A percentile compares a stretch with the other conserved stretches of the same genome.
Conservation (phyloP, 2,888 invertebrate genomes). For the Cryptocheilus praepositus region DNA sequence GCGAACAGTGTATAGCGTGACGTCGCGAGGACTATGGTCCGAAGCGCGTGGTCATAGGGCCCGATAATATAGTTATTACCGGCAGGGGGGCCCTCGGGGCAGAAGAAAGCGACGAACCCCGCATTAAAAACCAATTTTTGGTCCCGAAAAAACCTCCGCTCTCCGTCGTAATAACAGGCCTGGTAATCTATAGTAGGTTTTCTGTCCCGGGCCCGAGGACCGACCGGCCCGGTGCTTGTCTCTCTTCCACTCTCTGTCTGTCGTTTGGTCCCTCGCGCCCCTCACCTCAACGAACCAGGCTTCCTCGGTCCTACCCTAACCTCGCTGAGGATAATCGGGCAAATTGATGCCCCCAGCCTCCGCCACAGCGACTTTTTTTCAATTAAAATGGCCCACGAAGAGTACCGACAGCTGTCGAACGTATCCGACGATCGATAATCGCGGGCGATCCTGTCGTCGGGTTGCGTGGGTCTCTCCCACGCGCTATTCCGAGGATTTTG, state of each 20-base stretch:
- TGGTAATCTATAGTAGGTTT: constrained; percentile 74
- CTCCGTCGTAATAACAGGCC: constrained; percentile 72
- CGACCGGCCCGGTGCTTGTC: constrained; percentile 41
- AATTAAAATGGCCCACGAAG: constrained; percentile 64
- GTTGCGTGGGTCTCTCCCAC: constrained; percentile 16
- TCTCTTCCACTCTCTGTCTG: constrained; percentile 19
- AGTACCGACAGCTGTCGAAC: constrained; percentile 67
- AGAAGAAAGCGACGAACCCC: constrained; percentile 70
- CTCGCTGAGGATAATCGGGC: constrained; percentile 62
- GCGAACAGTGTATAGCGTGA: background rate
- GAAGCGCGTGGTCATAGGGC: constrained; percentile 65
- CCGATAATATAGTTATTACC: constrained; percentile 74
- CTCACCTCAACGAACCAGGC: constrained; percentile 11
- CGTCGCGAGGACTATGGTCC: constrained; percentile 19
- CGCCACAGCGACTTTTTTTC: constrained; percentile 64
- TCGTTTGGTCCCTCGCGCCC: constrained; percentile 13
- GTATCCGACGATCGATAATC: constrained; percentile 35
- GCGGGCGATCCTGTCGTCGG: constrained; percentile 19
- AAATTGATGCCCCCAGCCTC: constrained; percentile 67
- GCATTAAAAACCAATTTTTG: constrained; percentile 75
- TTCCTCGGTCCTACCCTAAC: constrained; percentile 16
- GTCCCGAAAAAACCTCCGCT: constrained; percentile 71
- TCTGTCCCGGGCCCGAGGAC: constrained; percentile 65
- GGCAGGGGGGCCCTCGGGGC: constrained; percentile 61
- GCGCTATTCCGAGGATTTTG: background rate